Evolutionary conservation across 2,888 invertebrate genomes (phyloP).

Genomic region (Conus canariensis): DNA sequence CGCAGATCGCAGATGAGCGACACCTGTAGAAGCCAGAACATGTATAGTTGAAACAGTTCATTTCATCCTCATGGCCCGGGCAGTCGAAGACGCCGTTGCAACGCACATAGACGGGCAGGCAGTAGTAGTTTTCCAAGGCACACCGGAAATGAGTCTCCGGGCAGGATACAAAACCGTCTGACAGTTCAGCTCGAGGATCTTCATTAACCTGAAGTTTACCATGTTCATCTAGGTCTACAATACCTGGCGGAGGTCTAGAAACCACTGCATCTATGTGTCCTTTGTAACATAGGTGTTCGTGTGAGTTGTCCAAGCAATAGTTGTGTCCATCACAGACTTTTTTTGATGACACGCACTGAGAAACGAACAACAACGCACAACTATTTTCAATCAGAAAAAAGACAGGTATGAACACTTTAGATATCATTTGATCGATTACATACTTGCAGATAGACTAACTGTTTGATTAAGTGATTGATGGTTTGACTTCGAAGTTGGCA

Average conservation of each 20-base stretch:
- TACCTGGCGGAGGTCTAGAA: not conserved
- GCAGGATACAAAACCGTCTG: not conserved
- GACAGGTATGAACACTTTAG: too few relatives aligned
- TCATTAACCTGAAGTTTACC: not conserved
- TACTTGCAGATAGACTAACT: too few relatives aligned
- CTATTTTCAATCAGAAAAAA: too few relatives aligned
- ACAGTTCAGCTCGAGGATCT: not conserved
- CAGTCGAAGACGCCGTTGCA: conserved; percentile 38
- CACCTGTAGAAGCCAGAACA: conserved; percentile 37
- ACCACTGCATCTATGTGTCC: too few relatives aligned
- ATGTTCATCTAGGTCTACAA: not conserved
- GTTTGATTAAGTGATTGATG: too few relatives aligned
- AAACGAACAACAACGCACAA: not conserved
- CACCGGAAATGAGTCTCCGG: conserved; percentile 33
- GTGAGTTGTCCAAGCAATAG: conserved; percentile 1
- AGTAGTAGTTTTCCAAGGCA: not conserved
- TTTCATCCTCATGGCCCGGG: conserved; percentile 23
- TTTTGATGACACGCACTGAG: not conserved
- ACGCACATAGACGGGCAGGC: conserved; percentile 35
- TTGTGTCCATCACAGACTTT: conserved; percentile 1
- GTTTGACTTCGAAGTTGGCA: too few relatives aligned
- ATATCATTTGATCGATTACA: too few relatives aligned
- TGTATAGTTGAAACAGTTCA: conserved; percentile 2
- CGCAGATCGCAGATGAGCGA: conserved; percentile 16
- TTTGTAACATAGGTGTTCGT: not conserved